phyloP scores from a whole-genome alignment of 2,113 vertebrate genomes.

The Tragulus kanchil region DNA sequence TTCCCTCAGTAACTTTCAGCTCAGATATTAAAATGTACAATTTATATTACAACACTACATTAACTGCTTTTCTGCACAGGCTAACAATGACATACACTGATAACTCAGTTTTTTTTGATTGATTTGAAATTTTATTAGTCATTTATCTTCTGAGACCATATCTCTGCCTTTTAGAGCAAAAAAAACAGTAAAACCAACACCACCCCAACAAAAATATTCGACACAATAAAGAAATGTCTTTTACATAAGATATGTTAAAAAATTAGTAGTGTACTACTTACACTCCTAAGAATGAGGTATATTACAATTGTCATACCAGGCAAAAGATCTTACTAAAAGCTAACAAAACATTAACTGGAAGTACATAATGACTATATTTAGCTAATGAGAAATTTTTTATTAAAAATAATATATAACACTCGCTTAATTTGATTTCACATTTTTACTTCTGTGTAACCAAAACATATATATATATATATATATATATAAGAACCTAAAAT shows the following conservation, averaged over 20 bases:
- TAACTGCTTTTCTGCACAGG: not conserved
- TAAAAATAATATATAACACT: not conserved
- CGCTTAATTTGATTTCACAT: not conserved
- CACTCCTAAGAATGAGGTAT: not conserved
- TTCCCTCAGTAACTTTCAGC: not conserved
- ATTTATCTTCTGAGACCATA: not conserved
- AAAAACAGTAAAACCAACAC: not conserved
- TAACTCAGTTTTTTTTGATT: not conserved
- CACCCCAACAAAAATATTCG: not conserved
- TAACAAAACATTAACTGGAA: slow-evolving; percentile 16
- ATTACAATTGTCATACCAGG: not conserved
- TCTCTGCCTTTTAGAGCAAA: not conserved
- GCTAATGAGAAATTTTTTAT: slow-evolving; percentile 16
- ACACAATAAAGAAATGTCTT: not conserved
- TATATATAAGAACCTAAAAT: slow-evolving; percentile 17
- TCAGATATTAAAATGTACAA: slow-evolving; percentile 26
- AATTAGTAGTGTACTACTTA: slow-evolving; percentile 14
- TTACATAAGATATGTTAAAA: slow-evolving; percentile 28
- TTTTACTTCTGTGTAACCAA: slow-evolving; percentile 49
- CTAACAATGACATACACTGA: not conserved
- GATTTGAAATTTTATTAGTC: slow-evolving; percentile 43
- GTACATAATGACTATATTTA: not conserved
- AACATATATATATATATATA: not conserved
- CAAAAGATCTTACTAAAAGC: not conserved
- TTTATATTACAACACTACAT: slow-evolving; percentile 33